These are phyloP conservation scores for Gobio occitaniae DNA, from an alignment of 2,797 vertebrate genomes.

Conservation along the genomic window DNA sequence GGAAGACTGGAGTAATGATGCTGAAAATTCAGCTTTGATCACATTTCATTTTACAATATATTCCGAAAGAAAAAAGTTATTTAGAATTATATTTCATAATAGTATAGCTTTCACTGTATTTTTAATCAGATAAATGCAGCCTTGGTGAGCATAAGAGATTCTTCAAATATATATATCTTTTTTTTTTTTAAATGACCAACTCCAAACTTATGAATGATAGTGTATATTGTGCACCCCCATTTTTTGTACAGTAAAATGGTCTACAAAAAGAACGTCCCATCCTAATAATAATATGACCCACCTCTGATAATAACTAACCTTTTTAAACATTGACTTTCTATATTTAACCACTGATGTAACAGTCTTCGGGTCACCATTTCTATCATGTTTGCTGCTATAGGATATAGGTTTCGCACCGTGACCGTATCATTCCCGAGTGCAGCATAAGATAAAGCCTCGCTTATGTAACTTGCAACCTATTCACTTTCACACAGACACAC, in stretches of 20 bases:
- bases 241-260: not conserved
- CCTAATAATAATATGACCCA: not conserved
- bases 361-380: constrained; percentile 62
- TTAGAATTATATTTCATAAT: not conserved
- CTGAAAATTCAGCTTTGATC: not conserved
- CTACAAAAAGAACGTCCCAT: not conserved
- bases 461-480: not conserved
- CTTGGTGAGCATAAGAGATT: not conserved
- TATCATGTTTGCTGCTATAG: constrained; percentile 35
- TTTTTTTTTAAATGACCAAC: too few relatives aligned
- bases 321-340: constrained; percentile 55
- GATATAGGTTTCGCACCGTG: not conserved
- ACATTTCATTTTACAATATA: too few relatives aligned
- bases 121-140: not conserved
- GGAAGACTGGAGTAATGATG: not conserved
- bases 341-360: constrained; percentile 61
- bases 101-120: not conserved
- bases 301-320: not conserved
- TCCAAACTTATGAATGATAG: not conserved
- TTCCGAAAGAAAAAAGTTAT: not conserved
- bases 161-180: not conserved
- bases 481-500: constrained; percentile 1
- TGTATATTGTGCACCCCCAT: not conserved
- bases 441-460: not conserved
- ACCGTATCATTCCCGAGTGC: not conserved